Conservation (phyloP, 1,140 invertebrate genomes). For the Aphaenogaster floridana region DNA sequence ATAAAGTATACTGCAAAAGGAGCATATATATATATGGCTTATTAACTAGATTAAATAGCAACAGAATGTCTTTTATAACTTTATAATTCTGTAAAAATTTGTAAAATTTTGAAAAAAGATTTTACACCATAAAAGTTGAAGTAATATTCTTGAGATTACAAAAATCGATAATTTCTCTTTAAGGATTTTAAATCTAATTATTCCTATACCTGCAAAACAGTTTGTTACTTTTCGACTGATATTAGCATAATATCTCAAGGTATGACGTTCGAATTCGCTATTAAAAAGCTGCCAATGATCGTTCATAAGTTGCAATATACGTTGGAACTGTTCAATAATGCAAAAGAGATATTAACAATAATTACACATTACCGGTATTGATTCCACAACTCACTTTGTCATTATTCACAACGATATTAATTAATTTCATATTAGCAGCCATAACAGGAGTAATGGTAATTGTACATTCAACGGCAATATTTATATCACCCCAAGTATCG, state of each 20-base stretch:
- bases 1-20: slow-evolving; percentile 11
- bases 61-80: background rate
- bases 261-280: background rate
- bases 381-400: slow-evolving; percentile 33
- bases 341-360: background rate
- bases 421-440: background rate
- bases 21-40: background rate
- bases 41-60: background rate
- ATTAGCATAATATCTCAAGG: slow-evolving; percentile 26
- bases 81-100: slow-evolving; percentile 3
- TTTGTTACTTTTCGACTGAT: slow-evolving; percentile 25
- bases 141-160: background rate
- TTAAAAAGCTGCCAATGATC: slow-evolving; percentile 25
- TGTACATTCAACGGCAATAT: background rate
- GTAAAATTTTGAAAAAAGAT: background rate
- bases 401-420: slow-evolving; percentile 33
- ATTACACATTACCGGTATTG: background rate
- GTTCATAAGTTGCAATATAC: slow-evolving; percentile 18
- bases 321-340: background rate
- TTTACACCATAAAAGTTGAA: background rate
- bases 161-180: background rate
- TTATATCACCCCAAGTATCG: slow-evolving; percentile 3
- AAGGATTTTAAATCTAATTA: background rate
- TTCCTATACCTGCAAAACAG: slow-evolving; percentile 15
- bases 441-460: background rate